Conservation (phyloP, 2,888 invertebrate species). For the Rapana venosa region DNA sequence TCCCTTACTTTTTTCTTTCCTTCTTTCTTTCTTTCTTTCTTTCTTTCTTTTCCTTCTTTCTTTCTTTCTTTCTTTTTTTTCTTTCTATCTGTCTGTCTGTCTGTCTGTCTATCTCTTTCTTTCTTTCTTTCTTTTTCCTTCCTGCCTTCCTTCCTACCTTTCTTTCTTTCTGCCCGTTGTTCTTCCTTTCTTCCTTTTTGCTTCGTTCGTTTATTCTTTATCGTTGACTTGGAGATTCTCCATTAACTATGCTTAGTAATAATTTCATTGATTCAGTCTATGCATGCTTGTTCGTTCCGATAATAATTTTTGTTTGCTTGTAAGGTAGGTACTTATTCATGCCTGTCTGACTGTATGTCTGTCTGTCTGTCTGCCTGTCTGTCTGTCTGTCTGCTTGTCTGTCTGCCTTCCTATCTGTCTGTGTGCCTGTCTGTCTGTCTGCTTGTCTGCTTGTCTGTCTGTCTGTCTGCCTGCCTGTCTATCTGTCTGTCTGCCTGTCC, state of each 20-base stretch:
- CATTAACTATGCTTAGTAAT: too few species aligned
- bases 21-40: not conserved
- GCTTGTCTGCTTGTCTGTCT: not conserved
- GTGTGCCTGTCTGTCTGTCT: slow-evolving; percentile 26
- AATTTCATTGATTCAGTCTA: too few species aligned
- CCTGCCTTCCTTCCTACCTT: not conserved
- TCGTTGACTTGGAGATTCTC: too few species aligned
- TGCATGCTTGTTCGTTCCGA: too few species aligned
- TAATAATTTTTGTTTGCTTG: too few species aligned
- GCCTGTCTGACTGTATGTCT: not conserved
- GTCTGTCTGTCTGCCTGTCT: slow-evolving; percentile 24
- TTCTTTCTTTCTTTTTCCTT: slow-evolving; percentile 16
- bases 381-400: slow-evolving; percentile 18
- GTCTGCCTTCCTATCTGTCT: slow-evolving; percentile 7
- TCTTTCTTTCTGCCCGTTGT: too few species aligned
- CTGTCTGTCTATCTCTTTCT: slow-evolving; percentile 20
- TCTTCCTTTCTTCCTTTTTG: too few species aligned
- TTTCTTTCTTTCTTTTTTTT: not conserved
- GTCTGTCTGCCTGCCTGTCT: too few species aligned
- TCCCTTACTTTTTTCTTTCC: not conserved
- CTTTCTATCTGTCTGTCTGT: slow-evolving; percentile 23
- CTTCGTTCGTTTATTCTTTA: too few species aligned
- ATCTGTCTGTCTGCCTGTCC: too few species aligned
- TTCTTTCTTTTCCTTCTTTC: not conserved
- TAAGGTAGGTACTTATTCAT: too few species aligned